A percentile compares a stretch with the other conserved stretches of the same genome.
phyloP scores from a whole-genome alignment of 2,113 vertebrate genomes.

The Euleptes europaea region DNA sequence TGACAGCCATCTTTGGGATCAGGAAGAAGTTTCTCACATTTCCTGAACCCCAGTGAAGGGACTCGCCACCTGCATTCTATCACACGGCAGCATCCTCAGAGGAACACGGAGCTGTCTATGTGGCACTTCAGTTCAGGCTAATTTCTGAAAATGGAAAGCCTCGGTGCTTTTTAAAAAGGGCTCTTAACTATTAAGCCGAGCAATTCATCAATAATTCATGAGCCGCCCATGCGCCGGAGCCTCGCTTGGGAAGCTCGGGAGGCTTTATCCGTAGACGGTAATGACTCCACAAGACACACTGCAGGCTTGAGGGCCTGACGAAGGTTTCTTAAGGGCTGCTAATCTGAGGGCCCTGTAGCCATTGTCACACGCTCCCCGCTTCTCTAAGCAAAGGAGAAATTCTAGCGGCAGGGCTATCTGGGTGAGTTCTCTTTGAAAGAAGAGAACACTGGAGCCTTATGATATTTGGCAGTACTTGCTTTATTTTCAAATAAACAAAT shows the following conservation, averaged over 20 bases:
- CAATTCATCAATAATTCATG: constrained; percentile 56
- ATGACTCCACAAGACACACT: constrained; percentile 27
- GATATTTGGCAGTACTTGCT: too few species aligned
- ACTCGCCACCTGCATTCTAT: not conserved
- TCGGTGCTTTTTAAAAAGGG: constrained; percentile 26
- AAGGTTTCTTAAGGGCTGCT: constrained; percentile 16
- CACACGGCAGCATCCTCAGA: not conserved
- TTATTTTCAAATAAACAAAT: too few species aligned
- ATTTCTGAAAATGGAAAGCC: constrained; percentile 38
- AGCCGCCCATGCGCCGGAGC: not conserved
- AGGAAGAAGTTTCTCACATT: not conserved
- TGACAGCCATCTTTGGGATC: not conserved
- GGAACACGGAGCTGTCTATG: not conserved
- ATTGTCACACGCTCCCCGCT: too few species aligned
- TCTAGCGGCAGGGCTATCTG: too few species aligned
- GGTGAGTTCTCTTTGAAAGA: too few species aligned
- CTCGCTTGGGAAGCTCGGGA: constrained; percentile 37
- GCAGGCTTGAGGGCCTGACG: not conserved
- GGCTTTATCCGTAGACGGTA: constrained; percentile 35
- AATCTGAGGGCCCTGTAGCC: constrained; percentile 22
- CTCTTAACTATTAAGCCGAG: constrained; percentile 55
- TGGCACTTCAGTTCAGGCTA: constrained; percentile 2
- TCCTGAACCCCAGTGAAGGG: not conserved
- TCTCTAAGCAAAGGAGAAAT: too few species aligned
- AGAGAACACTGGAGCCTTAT: too few species aligned